These are phyloP conservation scores for Andrena minutula DNA, from an alignment of 2,888 invertebrate species.

Conservation along the genomic window DNA sequence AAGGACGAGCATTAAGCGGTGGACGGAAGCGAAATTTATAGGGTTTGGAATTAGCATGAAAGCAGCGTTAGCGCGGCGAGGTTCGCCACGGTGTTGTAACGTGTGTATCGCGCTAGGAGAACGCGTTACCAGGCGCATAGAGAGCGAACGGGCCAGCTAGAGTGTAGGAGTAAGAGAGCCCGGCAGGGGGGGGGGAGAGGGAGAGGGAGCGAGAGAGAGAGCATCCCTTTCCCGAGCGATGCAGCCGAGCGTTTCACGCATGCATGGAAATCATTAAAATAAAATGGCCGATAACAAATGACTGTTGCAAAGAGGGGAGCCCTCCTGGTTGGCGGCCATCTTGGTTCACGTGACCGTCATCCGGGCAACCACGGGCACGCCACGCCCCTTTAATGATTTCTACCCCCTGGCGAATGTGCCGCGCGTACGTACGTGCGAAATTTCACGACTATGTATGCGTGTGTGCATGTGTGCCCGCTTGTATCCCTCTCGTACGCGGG, in stretches of 20 bases:
- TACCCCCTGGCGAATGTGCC: slow-evolving; percentile 82
- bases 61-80: slow-evolving; percentile 69
- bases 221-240: slow-evolving; percentile 78
- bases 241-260: slow-evolving; percentile 84
- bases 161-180: not conserved
- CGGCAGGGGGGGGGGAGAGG: slow-evolving; percentile 50
- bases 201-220: slow-evolving; percentile 62
- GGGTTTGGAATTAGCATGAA: slow-evolving; percentile 71
- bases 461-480: slow-evolving; percentile 50
- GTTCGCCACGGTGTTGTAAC: slow-evolving; percentile 44
- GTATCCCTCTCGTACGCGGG: slow-evolving; percentile 65
- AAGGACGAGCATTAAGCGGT: slow-evolving; percentile 61
- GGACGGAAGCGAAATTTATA: slow-evolving; percentile 68
- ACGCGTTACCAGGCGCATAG: slow-evolving; percentile 62
- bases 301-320: slow-evolving; percentile 83
- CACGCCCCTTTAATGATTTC: slow-evolving; percentile 85
- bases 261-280: slow-evolving; percentile 85
- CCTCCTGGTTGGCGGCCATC: slow-evolving; percentile 81
- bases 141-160: slow-evolving; percentile 49
- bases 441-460: slow-evolving; percentile 74
- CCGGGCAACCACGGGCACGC: slow-evolving; percentile 84
- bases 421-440: slow-evolving; percentile 77
- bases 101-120: slow-evolving; percentile 64
- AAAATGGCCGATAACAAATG: slow-evolving; percentile 85
- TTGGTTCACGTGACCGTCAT: slow-evolving; percentile 85